These are phyloP conservation scores for Tinea semifulvella DNA, from an alignment of 2,888 invertebrate genomes.

Conservation along the genomic window DNA sequence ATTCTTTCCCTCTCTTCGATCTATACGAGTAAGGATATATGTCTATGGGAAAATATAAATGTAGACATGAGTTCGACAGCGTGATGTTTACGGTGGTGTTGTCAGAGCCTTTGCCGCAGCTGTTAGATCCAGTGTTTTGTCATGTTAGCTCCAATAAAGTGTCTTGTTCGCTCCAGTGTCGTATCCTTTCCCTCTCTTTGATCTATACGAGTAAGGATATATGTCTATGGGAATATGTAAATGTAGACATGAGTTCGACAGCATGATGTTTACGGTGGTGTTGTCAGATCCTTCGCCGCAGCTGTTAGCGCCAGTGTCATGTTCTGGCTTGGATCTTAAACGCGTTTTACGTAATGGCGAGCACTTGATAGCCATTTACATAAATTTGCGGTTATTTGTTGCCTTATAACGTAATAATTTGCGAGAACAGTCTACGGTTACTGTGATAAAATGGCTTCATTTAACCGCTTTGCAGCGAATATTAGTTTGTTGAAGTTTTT, in stretches of 20 bases:
- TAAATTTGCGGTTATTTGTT: slow-evolving; percentile 58
- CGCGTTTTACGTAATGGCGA: slow-evolving; percentile 49
- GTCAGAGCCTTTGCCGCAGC: slow-evolving; percentile 35
- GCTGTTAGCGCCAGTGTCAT: slow-evolving; percentile 48
- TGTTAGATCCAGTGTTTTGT: slow-evolving; percentile 47
- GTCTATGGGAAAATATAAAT: slow-evolving; percentile 57
- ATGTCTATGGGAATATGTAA: slow-evolving; percentile 46
- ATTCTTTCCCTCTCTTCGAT: slow-evolving; percentile 41
- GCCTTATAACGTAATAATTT: slow-evolving; percentile 52
- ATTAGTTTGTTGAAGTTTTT: neutral
- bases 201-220: too few relatives aligned
- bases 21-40: too few relatives aligned
- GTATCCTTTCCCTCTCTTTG: too few relatives aligned
- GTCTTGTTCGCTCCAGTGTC: too few relatives aligned
- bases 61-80: slow-evolving; percentile 48
- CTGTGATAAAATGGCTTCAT: slow-evolving; percentile 6
- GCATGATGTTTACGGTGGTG: slow-evolving; percentile 39
- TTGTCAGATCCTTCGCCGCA: slow-evolving; percentile 33
- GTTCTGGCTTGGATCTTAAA: slow-evolving; percentile 46
- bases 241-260: slow-evolving; percentile 52
- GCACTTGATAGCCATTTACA: slow-evolving; percentile 55
- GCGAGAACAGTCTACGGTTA: slow-evolving; percentile 28
- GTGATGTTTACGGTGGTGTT: slow-evolving; percentile 40
- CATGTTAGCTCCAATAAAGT: too few relatives aligned
- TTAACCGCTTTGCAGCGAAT: neutral